Evolutionary conservation across 92 coral and sea anemone genomes (phyloP).

Genomic region (Meandrina meandrites): DNA sequence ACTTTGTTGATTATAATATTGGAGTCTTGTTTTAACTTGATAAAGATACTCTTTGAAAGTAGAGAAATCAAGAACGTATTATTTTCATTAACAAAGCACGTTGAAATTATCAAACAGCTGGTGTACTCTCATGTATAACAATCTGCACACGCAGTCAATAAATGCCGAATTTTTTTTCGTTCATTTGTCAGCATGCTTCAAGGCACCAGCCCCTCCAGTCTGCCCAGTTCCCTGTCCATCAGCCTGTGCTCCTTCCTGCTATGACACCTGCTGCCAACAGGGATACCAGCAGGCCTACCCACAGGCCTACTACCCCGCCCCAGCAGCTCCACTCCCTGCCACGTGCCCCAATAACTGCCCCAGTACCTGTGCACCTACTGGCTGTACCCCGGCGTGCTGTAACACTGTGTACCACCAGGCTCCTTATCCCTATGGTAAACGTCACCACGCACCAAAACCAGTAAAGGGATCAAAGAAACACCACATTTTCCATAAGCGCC

Average conservation of each 20-base stretch:
- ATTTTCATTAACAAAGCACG: too few species aligned
- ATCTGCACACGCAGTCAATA: too few species aligned
- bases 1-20: not conserved
- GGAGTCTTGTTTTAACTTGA: not conserved
- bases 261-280: slow-evolving; percentile 56
- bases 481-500: slow-evolving; percentile 52
- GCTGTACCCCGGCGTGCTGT: slow-evolving; percentile 64
- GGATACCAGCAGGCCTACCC: slow-evolving; percentile 34
- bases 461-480: slow-evolving; percentile 56
- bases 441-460: slow-evolving; percentile 64
- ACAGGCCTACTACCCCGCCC: slow-evolving; percentile 33
- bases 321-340: slow-evolving; percentile 48
- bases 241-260: slow-evolving; percentile 74
- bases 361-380: slow-evolving; percentile 45
- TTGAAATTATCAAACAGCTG: not conserved
- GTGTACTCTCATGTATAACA: not conserved
- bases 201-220: slow-evolving; percentile 49
- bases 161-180: not conserved
- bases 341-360: slow-evolving; percentile 57
- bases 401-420: slow-evolving; percentile 44
- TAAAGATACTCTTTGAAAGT: not conserved
- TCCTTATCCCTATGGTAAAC: slow-evolving; percentile 52
- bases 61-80: not conserved
- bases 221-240: slow-evolving; percentile 74
- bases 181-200: slow-evolving; percentile 64